phyloP scores from a whole-genome alignment of 2,797 vertebrate genomes.

The Sarcophilus harrisii region DNA sequence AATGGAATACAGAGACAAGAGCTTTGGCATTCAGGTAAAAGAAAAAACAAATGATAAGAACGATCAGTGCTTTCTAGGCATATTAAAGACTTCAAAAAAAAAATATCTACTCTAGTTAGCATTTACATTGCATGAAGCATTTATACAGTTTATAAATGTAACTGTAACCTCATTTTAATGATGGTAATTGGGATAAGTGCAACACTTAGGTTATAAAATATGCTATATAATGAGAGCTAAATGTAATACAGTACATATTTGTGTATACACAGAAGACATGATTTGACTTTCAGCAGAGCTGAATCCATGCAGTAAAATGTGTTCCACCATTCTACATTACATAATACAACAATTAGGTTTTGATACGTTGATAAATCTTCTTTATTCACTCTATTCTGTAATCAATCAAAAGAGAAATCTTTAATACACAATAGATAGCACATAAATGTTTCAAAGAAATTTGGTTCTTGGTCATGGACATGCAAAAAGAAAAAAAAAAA shows the following conservation, averaged over 20 bases:
- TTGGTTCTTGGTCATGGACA: constrained; percentile 58
- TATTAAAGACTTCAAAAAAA: constrained; percentile 32
- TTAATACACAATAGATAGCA: constrained; percentile 65
- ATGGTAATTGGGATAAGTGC: neutral
- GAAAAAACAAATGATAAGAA: neutral
- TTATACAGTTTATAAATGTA: constrained; percentile 18
- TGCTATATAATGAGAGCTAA: constrained; percentile 4
- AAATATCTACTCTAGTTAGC: neutral
- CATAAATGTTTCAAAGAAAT: constrained; percentile 36
- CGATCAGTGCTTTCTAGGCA: constrained; percentile 7
- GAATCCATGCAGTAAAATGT: neutral
- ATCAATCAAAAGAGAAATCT: constrained; percentile 61
- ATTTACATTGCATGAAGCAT: constrained; percentile 12
- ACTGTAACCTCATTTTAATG: constrained; percentile 1
- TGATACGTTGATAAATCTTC: neutral
- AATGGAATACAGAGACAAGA: neutral
- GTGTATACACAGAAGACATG: neutral
- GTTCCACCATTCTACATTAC: neutral
- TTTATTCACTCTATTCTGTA: neutral
- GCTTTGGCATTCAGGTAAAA: neutral
- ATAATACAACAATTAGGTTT: neutral
- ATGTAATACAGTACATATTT: neutral
- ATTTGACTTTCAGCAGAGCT: neutral
- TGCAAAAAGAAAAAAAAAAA: constrained; percentile 66
- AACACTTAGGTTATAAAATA: neutral